Base-by-base conservation (phyloP, 92 coral and sea anemone genomes). In the Epizoanthus scotinus region DNA sequence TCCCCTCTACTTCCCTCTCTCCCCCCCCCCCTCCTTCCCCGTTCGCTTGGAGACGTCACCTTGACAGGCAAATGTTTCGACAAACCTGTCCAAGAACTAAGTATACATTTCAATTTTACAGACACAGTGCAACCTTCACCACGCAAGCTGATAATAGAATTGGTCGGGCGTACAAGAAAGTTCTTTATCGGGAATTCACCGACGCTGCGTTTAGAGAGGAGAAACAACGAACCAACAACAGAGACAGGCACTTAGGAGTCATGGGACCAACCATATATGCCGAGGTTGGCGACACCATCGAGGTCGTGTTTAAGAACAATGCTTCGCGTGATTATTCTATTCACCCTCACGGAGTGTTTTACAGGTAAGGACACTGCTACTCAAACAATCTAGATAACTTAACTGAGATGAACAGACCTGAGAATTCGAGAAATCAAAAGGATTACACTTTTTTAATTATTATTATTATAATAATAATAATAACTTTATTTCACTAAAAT, bases 251-350 rank as follows among this genome's bases (percentile, higher is more conserved):
- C 63, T 84, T 94, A 49, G 98, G 98, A 62, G 59, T 94, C 15
- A 82, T 94, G 84, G 98, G 98, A 22, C 98, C 98, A 0, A 90
- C 86, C 38, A 70, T 94, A 27, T 86, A 86, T 58, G 98, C 98
- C n/a, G 98, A 94, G 83, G 94, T 94, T 70, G 98, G 97, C 20
- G 98, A 94, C 72, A 94, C 90, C 13, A 90, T 94, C 52, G 88
- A 90, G 79, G 91, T 94, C 53, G 86, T 77, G 53, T 94, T 94
- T 70, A 92, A 88, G 70, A 94, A 94, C 89, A 71, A 18, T 22
- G 98, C 98, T 0, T 20, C 82, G 10, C 69, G 90, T 9, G 71
- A 67, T 15, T 94, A 85, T 67, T 94, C 98, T 44, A 82, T 94
- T 67, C 98, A 94, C 74, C 98, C 98, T 8, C 94, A 92, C 70